These are phyloP conservation scores for Trichogramma dendrolimi DNA, from an alignment of 2,888 invertebrate genomes.

Conservation along the genomic window DNA sequence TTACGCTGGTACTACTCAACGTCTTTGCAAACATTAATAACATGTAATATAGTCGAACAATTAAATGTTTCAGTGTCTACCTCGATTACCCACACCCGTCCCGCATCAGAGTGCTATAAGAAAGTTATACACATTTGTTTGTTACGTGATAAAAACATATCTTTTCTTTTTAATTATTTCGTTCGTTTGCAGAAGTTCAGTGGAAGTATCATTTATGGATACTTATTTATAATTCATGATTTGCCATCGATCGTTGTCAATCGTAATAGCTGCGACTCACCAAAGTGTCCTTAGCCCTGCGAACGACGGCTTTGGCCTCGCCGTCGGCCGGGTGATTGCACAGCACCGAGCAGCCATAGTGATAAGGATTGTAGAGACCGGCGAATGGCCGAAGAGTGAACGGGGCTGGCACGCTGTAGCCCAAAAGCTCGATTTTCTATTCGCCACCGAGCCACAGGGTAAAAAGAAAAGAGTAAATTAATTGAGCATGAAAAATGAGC, in stretches of 20 bases:
- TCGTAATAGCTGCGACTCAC: constrained; percentile 47
- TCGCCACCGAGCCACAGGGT: background rate
- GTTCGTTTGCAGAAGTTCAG: too few species aligned
- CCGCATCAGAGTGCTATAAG: background rate
- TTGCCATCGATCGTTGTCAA: too few species aligned
- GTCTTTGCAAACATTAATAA: too few species aligned
- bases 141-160: too few species aligned
- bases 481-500: background rate
- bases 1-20: too few species aligned
- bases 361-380: constrained; percentile 77
- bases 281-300: constrained; percentile 68
- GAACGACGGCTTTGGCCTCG: constrained; percentile 68
- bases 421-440: constrained; percentile 44
- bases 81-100: too few species aligned
- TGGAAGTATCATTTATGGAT: too few species aligned
- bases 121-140: background rate
- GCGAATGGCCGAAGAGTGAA: constrained; percentile 74
- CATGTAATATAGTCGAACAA: too few species aligned
- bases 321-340: constrained; percentile 81
- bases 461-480: background rate
- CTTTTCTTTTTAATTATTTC: too few species aligned
- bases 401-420: constrained; percentile 62
- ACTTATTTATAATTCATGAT: too few species aligned
- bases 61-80: too few species aligned
- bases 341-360: constrained; percentile 73